A percentile compares a stretch with the other conserved stretches of the same genome.
Evolutionary conservation across 2,888 invertebrate species (phyloP).

Genomic region (Athalia rosae): DNA sequence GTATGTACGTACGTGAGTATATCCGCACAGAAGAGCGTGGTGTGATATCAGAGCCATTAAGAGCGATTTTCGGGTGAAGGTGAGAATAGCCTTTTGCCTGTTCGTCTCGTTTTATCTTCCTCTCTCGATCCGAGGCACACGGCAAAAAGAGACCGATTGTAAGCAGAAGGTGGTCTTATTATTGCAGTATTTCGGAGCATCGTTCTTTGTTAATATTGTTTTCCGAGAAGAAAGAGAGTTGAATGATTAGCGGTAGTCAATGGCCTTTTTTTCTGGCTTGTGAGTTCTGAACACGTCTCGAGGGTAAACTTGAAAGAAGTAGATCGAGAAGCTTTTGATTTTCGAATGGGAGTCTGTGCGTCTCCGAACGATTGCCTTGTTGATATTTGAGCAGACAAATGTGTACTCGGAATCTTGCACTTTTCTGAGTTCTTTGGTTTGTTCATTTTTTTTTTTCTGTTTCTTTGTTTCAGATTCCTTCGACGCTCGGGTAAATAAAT

Average conservation of each 20-base stretch:
- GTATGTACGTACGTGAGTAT: not conserved
- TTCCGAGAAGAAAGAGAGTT: not conserved
- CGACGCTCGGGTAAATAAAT: constrained; percentile 32
- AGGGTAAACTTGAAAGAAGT: constrained; percentile 31
- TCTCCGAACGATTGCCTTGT: constrained; percentile 39
- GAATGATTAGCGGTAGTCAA: constrained; percentile 31
- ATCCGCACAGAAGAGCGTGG: not conserved
- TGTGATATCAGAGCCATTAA: not conserved
- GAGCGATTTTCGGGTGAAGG: too few relatives aligned
- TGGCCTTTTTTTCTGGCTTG: constrained; percentile 20
- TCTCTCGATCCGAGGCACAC: constrained; percentile 8
- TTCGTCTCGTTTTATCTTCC: constrained; percentile 7
- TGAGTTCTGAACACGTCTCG: constrained; percentile 28
- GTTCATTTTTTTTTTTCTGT: constrained; percentile 23
- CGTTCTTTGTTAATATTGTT: not conserved
- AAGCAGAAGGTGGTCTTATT: too few relatives aligned
- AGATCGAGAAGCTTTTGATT: constrained; percentile 38
- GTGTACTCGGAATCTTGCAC: constrained; percentile 39
- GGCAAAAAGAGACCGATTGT: too few relatives aligned
- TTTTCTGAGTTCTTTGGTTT: constrained; percentile 17
- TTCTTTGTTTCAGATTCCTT: constrained; percentile 4
- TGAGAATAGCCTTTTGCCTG: not conserved
- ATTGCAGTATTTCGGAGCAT: too few relatives aligned
- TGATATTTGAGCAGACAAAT: constrained; percentile 43
- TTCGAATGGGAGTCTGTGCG: constrained; percentile 33